Evolutionary conservation across 2,888 invertebrate species (phyloP).

Genomic region (Calephelis perditalis): DNA sequence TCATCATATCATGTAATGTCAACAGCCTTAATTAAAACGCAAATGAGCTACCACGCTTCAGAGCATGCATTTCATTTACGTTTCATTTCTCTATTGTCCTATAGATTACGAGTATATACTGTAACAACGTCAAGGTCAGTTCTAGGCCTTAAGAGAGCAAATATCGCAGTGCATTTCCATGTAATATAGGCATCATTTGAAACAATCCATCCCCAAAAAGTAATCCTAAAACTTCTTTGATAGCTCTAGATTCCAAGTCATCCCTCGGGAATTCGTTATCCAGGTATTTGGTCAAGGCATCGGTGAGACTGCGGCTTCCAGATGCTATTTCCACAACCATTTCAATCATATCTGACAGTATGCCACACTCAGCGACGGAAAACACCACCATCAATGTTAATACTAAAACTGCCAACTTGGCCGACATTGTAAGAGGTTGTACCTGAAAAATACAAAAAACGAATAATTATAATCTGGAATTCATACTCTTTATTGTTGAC

Average conservation of each 20-base stretch:
- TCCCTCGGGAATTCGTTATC: neutral
- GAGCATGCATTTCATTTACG: too few species aligned
- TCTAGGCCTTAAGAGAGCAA: neutral
- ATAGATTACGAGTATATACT: too few species aligned
- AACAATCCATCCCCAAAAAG: neutral
- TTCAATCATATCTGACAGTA: neutral
- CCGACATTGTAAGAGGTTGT: neutral
- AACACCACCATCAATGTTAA: neutral
- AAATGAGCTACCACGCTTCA: too few species aligned
- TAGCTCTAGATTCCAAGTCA: neutral
- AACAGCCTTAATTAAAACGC: too few species aligned
- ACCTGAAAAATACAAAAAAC: neutral
- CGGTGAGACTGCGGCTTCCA: neutral
- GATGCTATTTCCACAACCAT: neutral
- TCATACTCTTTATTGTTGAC: too few species aligned
- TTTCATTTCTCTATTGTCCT: too few species aligned
- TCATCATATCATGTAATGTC: too few species aligned
- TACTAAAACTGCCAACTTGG: neutral
- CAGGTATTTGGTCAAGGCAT: neutral
- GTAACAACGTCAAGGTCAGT: too few species aligned
- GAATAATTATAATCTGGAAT: too few species aligned
- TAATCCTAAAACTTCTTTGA: neutral
- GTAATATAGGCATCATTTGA: neutral
- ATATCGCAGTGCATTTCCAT: neutral
- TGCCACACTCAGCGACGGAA: neutral